Evolutionary conservation across 2,113 vertebrate species (phyloP).

Genomic region (Nothobranchius furzeri): DNA sequence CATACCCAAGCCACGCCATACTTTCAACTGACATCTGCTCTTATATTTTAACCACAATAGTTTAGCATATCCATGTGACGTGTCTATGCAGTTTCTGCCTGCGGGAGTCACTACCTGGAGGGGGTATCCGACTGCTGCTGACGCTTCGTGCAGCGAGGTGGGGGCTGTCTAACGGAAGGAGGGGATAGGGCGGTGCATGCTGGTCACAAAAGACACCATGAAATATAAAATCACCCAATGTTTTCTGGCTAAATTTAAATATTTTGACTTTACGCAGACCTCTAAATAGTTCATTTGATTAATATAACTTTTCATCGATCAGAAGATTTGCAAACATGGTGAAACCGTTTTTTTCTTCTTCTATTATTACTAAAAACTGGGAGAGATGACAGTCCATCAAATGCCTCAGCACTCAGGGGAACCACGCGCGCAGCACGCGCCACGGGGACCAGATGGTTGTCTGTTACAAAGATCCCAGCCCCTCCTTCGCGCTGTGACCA

Average conservation of each 20-base stretch:
- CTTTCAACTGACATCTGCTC: constrained; percentile 78
- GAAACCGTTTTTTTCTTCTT: not conserved
- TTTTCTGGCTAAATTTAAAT: not conserved
- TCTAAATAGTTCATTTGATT: not conserved
- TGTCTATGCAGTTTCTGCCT: constrained; percentile 48
- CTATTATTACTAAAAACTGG: constrained; percentile 33
- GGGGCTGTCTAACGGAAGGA: constrained; percentile 7
- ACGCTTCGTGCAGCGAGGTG: constrained; percentile 26
- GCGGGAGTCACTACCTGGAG: constrained; percentile 53
- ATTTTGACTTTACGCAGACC: not conserved
- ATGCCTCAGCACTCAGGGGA: constrained; percentile 73
- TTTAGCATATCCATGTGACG: constrained; percentile 69
- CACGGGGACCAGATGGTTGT: constrained; percentile 76
- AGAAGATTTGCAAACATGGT: not conserved
- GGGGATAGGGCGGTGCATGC: not conserved
- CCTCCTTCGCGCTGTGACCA: constrained; percentile 19
- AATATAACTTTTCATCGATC: accelerated
- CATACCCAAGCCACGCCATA: constrained; percentile 81
- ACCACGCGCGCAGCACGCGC: constrained; percentile 82
- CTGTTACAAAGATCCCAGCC: constrained; percentile 55
- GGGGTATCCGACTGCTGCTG: constrained; percentile 43
- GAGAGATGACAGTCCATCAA: constrained; percentile 49
- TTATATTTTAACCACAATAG: constrained; percentile 74
- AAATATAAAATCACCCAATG: not conserved
- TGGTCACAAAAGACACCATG: constrained; percentile 9